Percentiles rank a stretch among this genome's conserved stretches.
phyloP scores from a whole-genome alignment of 2,888 invertebrate genomes.

The Zeuzera pyrina region DNA sequence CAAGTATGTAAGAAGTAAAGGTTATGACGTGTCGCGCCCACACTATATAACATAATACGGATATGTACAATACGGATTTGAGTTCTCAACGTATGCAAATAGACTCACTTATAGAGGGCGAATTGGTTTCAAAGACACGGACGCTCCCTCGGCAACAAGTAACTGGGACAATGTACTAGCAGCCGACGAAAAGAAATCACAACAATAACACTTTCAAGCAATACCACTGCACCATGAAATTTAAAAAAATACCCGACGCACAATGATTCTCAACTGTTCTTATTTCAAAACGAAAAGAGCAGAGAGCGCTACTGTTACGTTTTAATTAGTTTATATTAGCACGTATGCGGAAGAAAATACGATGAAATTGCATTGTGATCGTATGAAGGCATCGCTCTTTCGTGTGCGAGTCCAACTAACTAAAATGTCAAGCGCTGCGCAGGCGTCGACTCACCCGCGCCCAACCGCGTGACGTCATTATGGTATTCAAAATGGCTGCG shows the following conservation, averaged over 20 bases:
- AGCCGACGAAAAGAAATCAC: slow-evolving; percentile 56
- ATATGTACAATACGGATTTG: slow-evolving; percentile 42
- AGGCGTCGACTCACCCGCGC: slow-evolving; percentile 56
- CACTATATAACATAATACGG: slow-evolving; percentile 22
- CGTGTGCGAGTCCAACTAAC: slow-evolving; percentile 56
- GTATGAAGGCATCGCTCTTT: slow-evolving; percentile 56
- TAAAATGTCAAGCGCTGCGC: slow-evolving; percentile 56
- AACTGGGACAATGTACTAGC: slow-evolving; percentile 58
- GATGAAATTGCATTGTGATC: slow-evolving; percentile 58
- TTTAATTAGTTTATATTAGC: slow-evolving; percentile 37
- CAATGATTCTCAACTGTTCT: slow-evolving; percentile 56
- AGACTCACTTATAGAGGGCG: slow-evolving; percentile 57
- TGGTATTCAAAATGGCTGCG: slow-evolving; percentile 70
- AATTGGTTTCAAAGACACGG: slow-evolving; percentile 45
- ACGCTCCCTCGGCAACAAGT: slow-evolving; percentile 44
- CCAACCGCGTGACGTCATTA: slow-evolving; percentile 63
- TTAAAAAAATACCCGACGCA: slow-evolving; percentile 14
- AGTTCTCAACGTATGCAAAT: slow-evolving; percentile 52
- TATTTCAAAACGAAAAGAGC: slow-evolving; percentile 45
- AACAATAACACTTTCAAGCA: slow-evolving; percentile 55
- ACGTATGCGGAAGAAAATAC: slow-evolving; percentile 50
- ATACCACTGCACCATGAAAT: slow-evolving; percentile 43
- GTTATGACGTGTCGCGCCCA: slow-evolving; percentile 66
- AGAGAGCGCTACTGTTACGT: slow-evolving; percentile 49
- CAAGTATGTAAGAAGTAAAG: slow-evolving; percentile 34